phyloP scores from a whole-genome alignment of 2,888 invertebrate species.

The Tetranychus truncatus region DNA sequence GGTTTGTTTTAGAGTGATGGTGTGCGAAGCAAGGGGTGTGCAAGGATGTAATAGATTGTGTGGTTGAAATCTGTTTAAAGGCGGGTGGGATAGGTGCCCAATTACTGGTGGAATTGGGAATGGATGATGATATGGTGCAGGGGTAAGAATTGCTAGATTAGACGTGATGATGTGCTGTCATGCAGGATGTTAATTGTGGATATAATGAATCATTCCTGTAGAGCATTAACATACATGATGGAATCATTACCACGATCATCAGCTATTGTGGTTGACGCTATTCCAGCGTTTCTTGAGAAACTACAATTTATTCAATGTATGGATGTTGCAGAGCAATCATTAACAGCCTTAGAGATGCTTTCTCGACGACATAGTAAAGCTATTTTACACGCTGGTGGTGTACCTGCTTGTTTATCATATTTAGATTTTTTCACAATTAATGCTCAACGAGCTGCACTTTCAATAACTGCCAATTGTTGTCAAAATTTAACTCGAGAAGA shows the following conservation, averaged over 20 bases:
- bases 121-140: too few species aligned
- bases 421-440: slow-evolving; percentile 97
- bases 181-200: too few species aligned
- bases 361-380: slow-evolving; percentile 89
- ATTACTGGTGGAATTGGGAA: too few species aligned
- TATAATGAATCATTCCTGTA: slow-evolving; percentile 98
- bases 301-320: slow-evolving; percentile 94
- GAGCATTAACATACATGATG: slow-evolving; percentile 96
- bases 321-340: slow-evolving; percentile 97
- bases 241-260: slow-evolving; percentile 92
- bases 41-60: too few species aligned
- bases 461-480: slow-evolving; percentile 94
- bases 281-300: slow-evolving; percentile 90
- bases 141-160: too few species aligned
- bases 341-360: slow-evolving; percentile 90
- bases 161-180: too few species aligned
- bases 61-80: too few species aligned
- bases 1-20: too few species aligned
- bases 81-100: too few species aligned
- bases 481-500: slow-evolving; percentile 81
- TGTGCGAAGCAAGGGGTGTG: too few species aligned
- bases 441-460: slow-evolving; percentile 85
- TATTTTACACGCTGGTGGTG: slow-evolving; percentile 82
- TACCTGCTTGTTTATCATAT: slow-evolving; percentile 84
- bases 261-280: slow-evolving; percentile 83